Evolutionary conservation across 2,797 vertebrate genomes (phyloP), one percentile per base, ranked within the genome.

Genomic region (Rhabdophis nuchalis): DNA sequence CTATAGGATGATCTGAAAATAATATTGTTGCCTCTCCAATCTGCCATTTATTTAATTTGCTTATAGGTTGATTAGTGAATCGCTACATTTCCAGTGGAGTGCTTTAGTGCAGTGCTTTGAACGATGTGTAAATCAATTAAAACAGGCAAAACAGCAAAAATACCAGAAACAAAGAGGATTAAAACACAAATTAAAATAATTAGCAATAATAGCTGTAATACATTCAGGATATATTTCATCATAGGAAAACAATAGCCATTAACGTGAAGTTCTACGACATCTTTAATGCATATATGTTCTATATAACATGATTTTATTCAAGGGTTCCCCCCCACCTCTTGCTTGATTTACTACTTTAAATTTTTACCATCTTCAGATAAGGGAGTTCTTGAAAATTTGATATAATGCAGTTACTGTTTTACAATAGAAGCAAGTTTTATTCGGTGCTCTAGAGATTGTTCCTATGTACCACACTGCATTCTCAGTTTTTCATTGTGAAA

Each of bases 311-410:
- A 9, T 82, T 82, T 82, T 82, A 41, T 91, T 20, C 16, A 23
- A 72, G 56, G 36, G 20, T n/a, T 2, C 1, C 2, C 25, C 2
- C 14, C 1, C 11, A 3, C 46, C 0, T 29, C 10, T 7, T 25
- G 3, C 57, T 60, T 36, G 12, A 14, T 14, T 41, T 23, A 25
- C 46, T 12, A 23, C 41, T 53, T 16, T 50, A 23, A 53, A 41
- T 18, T 64, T 91, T 36, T 61, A 5, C 52, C 52, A 11, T 56
- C 20, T 32, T 50, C 5, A 5, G 25, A 14, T 14, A 32, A 4
- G 50, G 32, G n/a, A 18, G 86, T 86, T 64, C 50, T 85, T 16
- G 25, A 58, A 89, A 64, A 85, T 13, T 29, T 36, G 53, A n/a
- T 56, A 4, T 25, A 12, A 23, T 82, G 72, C 36, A 46, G 8